phyloP scores from a whole-genome alignment of 2,888 invertebrate species.

The Elmis aenea region DNA sequence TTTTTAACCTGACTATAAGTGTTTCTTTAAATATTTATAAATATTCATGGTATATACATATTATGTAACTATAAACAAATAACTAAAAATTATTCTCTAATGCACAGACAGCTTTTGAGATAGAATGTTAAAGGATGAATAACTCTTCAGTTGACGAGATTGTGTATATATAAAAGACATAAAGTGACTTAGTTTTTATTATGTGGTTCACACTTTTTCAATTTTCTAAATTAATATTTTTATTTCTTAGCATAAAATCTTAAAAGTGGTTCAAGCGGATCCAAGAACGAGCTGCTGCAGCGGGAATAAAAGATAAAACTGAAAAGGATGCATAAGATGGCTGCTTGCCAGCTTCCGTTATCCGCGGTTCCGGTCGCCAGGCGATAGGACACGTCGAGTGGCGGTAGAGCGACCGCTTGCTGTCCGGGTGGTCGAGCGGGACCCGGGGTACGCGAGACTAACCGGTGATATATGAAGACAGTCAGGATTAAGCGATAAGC shows the following conservation, averaged over 20 bases:
- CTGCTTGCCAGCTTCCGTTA: conserved; percentile 34
- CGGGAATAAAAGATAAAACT: conserved; percentile 27
- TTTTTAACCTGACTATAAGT: too few species aligned
- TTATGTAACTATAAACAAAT: too few species aligned
- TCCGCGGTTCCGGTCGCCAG: conserved; percentile 29
- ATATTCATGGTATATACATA: too few species aligned
- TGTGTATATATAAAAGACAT: too few species aligned
- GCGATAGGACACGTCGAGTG: conserved; percentile 27
- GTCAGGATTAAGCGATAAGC: conserved; percentile 40
- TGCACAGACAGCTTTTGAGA: too few species aligned
- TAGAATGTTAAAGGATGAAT: too few species aligned
- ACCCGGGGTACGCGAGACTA: conserved; percentile 13
- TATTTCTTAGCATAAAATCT: conserved; percentile 25
- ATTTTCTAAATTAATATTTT: conserved; percentile 26
- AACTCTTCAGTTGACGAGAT: too few species aligned
- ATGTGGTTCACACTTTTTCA: conserved; percentile 23
- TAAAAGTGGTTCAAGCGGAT: conserved; percentile 27
- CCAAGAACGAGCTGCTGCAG: conserved; percentile 22
- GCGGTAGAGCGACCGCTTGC: conserved; percentile 18
- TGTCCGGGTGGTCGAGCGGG: conserved; percentile 15
- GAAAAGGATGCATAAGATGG: conserved; percentile 34
- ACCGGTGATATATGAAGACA: conserved; percentile 37
- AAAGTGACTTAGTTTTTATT: too few species aligned
- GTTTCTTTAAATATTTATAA: too few species aligned
- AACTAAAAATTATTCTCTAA: too few species aligned